Base-by-base conservation (phyloP, 1,140 invertebrate genomes). In the Solenopsis fugax region DNA sequence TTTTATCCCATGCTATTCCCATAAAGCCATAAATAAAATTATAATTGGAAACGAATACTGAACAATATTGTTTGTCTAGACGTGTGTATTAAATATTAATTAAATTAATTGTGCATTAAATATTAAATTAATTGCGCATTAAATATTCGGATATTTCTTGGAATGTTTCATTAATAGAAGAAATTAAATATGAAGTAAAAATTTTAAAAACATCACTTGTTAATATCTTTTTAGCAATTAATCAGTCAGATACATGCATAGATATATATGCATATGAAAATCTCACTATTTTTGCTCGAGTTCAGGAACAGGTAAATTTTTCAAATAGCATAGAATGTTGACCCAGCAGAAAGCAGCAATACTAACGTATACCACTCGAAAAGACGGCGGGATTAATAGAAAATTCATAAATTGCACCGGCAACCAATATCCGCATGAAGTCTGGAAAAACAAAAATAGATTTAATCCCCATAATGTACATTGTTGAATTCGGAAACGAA, bases 341-440 rank as follows among this genome's bases (percentile, higher is more conserved):
- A 97, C 97, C 97, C 97, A 98, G 37, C 97, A 94, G 85, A 98
- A 97, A 12, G 97, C 96, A 50, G 96, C 97, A 0, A 96, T 93
- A 2, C 97, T 97, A 34, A 98, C 97, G 90, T 97, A 98, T 0
- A 97, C 96, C 0, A 98, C 97, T 13, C 97, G 94, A 60, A 97
- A 96, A 69, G 96, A 94, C 4, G 97, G 96, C 0, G 97, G 97
- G 45, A 98, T 93, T 41, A 97, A 92, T 24, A 96, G 93, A 93
- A 98, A 98, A 93, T 98, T 98, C 13, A 97, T 92, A 0, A 96
- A 96, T 94, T 98, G 97, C 2, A 96, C 97, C 2, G 97, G 97
- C 16, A 98, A 92, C 98, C 98, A 98, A 92, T 97, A 98, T 52
- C 96, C 94, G 87, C 97, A 98, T 48, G 97, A 97, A 0, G 96